A percentile compares a stretch with the other conserved stretches of the same genome.
Conservation (phyloP, 1,140 invertebrate species). For the Pentalonia nigronervosa region DNA sequence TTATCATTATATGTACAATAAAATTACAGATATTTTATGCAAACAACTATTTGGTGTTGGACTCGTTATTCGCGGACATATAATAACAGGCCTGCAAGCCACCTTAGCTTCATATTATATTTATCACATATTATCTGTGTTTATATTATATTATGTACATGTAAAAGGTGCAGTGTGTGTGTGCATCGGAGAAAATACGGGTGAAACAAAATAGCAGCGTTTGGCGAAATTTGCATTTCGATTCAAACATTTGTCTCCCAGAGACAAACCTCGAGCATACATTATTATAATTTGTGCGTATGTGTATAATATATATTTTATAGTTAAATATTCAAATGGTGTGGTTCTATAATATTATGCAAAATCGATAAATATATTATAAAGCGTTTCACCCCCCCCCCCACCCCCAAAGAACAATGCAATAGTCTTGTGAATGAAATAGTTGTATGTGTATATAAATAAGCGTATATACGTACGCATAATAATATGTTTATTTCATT, state of each 20-base stretch:
- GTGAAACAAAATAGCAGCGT: not conserved
- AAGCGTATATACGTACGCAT: not conserved
- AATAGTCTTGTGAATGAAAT: constrained; percentile 7
- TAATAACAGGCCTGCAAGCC: not conserved
- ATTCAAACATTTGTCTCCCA: constrained; percentile 22
- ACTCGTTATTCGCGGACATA: not conserved
- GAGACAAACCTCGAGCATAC: not conserved
- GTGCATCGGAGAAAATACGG: not conserved
- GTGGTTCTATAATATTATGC: constrained; percentile 23
- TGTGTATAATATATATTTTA: not conserved
- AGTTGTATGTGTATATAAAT: not conserved
- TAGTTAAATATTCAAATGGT: constrained; percentile 32
- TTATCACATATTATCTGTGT: not conserved
- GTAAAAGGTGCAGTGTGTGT: not conserved
- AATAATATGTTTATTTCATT: not conserved
- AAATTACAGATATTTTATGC: not conserved
- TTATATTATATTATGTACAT: not conserved
- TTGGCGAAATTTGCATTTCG: not conserved
- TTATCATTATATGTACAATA: not conserved
- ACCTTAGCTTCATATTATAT: not conserved
- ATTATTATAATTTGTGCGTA: not conserved
- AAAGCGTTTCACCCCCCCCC: not conserved
- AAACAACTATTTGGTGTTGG: not conserved
- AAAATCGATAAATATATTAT: not conserved
- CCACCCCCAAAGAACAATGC: not conserved